A percentile compares a stretch with the other conserved stretches of the same genome.
Conservation (phyloP, 2,113 vertebrate genomes). For the Phalacrocorax carbo region DNA sequence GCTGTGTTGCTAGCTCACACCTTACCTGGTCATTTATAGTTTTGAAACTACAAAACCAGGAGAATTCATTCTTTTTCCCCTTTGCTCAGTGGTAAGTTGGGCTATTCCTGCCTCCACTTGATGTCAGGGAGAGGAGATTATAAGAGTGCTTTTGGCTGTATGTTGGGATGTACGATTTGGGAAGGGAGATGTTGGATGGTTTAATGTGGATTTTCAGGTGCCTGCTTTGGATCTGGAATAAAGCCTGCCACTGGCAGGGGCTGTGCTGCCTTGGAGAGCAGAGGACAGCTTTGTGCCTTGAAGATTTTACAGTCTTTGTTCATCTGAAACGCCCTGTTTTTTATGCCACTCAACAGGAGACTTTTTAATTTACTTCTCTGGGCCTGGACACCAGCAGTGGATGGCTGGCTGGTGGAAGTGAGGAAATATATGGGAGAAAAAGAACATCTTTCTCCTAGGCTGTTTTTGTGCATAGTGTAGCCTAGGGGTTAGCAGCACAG, state of each 20-base stretch:
- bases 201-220: background rate
- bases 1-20: background rate
- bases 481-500: background rate
- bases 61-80: background rate
- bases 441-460: background rate
- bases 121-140: background rate
- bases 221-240: background rate
- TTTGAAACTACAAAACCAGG: background rate
- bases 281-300: conserved; percentile 14
- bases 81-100: background rate
- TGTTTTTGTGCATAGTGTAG: background rate
- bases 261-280: background rate
- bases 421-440: conserved; percentile 4
- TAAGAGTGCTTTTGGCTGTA: background rate
- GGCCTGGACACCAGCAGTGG: background rate
- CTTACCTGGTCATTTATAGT: background rate
- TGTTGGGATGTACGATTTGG: rapidly evolving
- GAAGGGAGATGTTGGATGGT: background rate
- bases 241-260: background rate
- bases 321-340: background rate
- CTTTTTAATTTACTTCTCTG: conserved; percentile 19
- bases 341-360: background rate
- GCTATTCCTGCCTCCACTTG: background rate
- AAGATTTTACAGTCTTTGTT: conserved; percentile 1
- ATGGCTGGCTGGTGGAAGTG: background rate